A percentile compares a stretch with the other conserved stretches of the same genome.
phyloP scores from a whole-genome alignment of 2,113 vertebrate species.

The Struthidea cinerea region DNA sequence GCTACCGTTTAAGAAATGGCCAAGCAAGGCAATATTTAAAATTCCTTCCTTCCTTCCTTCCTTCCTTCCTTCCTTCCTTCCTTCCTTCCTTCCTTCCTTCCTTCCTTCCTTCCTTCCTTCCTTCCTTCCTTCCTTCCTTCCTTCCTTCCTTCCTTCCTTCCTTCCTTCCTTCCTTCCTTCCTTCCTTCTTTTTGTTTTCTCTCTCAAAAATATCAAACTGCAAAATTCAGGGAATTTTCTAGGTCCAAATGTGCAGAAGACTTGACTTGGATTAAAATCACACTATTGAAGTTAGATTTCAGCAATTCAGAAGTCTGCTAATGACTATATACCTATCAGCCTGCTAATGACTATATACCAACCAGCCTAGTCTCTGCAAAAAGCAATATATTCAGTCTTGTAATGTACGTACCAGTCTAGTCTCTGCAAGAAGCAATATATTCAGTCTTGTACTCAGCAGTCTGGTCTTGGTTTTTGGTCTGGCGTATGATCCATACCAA shows the following conservation, averaged over 20 bases:
- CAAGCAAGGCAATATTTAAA: background rate
- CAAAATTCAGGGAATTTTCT: background rate
- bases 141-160: background rate
- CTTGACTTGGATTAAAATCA: background rate
- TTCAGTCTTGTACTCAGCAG: background rate
- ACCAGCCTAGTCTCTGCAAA: too few relatives aligned
- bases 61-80: background rate
- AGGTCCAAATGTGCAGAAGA: background rate
- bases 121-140: background rate
- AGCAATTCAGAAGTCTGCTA: background rate
- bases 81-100: background rate
- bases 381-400: too few relatives aligned
- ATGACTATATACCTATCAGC: background rate
- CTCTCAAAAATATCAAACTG: background rate
- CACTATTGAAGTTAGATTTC: background rate
- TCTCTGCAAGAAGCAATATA: background rate
- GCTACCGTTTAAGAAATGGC: background rate
- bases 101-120: background rate
- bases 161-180: background rate
- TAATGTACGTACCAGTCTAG: background rate
- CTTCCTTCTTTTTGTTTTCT: background rate
- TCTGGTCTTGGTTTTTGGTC: background rate
- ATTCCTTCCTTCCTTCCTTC: background rate
- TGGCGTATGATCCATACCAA: background rate
- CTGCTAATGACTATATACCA: background rate